Conservation (phyloP, 1,140 invertebrate species). For the Zaprionus ghesquierei region DNA sequence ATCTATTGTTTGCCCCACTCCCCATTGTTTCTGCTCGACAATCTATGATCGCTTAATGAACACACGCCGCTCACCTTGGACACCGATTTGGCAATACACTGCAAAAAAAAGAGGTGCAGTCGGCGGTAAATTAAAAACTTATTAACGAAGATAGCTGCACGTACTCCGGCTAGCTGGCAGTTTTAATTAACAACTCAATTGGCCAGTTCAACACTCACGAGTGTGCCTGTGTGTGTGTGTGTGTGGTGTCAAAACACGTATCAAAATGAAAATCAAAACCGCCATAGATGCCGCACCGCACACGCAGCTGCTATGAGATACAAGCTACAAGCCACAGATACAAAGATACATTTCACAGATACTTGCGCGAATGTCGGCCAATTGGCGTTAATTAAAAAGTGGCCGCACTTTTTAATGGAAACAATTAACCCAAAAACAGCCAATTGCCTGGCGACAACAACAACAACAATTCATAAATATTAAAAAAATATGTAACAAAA, state of each 20-base stretch:
- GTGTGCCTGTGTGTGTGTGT: not conserved
- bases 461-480: conserved; percentile 56
- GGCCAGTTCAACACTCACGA: conserved; percentile 43
- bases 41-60: conserved; percentile 48
- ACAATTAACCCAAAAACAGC: conserved; percentile 80
- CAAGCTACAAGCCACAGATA: conserved; percentile 8
- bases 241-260: conserved; percentile 75
- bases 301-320: not conserved
- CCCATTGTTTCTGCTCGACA: conserved; percentile 14
- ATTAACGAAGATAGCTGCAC: conserved; percentile 60
- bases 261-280: conserved; percentile 74
- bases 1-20: not conserved
- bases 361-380: conserved; percentile 48
- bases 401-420: conserved; percentile 79
- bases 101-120: conserved; percentile 15
- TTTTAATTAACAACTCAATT: conserved; percentile 80
- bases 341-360: conserved; percentile 17
- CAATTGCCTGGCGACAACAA: conserved; percentile 63
- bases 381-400: conserved; percentile 81
- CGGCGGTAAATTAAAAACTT: conserved; percentile 39
- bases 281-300: conserved; percentile 31
- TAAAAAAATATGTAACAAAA: conserved; percentile 22
- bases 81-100: conserved; percentile 3
- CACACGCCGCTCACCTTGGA: conserved; percentile 46
- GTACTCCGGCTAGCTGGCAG: conserved; percentile 32